Evolutionary conservation across 1,140 invertebrate species (phyloP), one percentile per base, ranked within the genome.

Genomic region (Dinothrombium tinctorium): DNA sequence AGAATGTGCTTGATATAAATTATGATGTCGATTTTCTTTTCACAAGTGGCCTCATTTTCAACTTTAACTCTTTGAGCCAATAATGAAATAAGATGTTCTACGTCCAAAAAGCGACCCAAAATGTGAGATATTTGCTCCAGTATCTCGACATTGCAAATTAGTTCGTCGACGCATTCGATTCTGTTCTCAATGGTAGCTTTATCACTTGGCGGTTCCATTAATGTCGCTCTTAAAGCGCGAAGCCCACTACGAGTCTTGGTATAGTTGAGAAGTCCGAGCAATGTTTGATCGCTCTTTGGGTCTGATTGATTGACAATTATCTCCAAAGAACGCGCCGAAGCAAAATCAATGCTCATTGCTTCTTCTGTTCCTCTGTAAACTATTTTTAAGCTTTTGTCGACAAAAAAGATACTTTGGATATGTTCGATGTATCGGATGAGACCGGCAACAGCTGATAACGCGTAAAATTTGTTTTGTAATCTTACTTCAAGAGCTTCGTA

Each of bases 381-480:
- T 33, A 89, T 65, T 58, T 73, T 76, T 32, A 90, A 57, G 0
- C 80, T 77, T 50, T 72, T 68, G 32, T 71, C 68, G 4, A 71
- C 68, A 60, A 77, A 83, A 12, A 73, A 61, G 15, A 80, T 61
- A 49, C 73, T 75, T 51, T 82, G 72, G 43, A 73, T 69, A 45
- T 69, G 70, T 56, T 84, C 77, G 4, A 83, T 64, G 54, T 86
- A 89, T 51, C 75, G 80, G 2, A 87, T 55, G 2, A 90, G 59
- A 4, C 80, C 82, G 33, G 73, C 68, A 15, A 69, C 69, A 14
- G 82, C 71, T 37, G 79, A 69, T 31, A 89, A 56, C 31, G 76
- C 74, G 54, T 86, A 87, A 57, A 82, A 84, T 51, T 82, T 86
- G 45, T 72, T 63, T 19, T 72, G 62, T 12, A 84, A 59, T 51